Base-by-base conservation (phyloP, 1,140 invertebrate genomes). In the Sitobion miscanthi region DNA sequence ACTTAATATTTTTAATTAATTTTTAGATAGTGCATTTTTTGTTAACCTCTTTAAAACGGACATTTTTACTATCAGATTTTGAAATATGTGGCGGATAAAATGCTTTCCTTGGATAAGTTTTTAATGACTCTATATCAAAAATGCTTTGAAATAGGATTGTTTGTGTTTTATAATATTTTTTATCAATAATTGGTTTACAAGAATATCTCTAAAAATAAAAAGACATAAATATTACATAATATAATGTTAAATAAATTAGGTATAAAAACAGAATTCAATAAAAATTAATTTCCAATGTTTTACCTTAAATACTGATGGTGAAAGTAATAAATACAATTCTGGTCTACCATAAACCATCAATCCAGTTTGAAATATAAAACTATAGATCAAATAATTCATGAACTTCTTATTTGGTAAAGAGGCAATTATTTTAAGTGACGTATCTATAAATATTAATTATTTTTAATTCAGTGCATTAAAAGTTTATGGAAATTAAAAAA, bases 311-410 rank as follows among this genome's bases (percentile, higher is more conserved):
- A 93, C 30, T 86, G 91, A 93, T 93, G 91, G 91, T 42, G 91
- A 25, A 8, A 93, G 77, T 52, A 93, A 93, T 45, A 93, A 93
- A 45, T 93, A 93, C 86, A 93, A 93, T 57, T 93, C 91, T 82
- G 91, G 91, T 93, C 91, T 25, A 42, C 91, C 91, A n/a, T 93
- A 93, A 54, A 52, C n/a, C 91, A 93, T 93, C 14, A 93, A 85
- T 21, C 91, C 82, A 38, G 91, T 93, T 93, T 93, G 91, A 85
- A 93, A 93, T 45, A 85, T 85, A 93, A 93, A 93, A 93, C 91
- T 93, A 57, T 93, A 93, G 57, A 86, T 85, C 30, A 93, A 85
- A 57, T 93, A 93, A 93, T 93, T 93, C 5, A 93, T 30, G 17
- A 93, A 93, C 45, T 93, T 93, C 30, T 42, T 93, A 52, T 93